Evolutionary conservation across 1,140 invertebrate genomes (phyloP), one percentile per base, ranked within the genome.

Genomic region (Neuroterus valhalla): DNA sequence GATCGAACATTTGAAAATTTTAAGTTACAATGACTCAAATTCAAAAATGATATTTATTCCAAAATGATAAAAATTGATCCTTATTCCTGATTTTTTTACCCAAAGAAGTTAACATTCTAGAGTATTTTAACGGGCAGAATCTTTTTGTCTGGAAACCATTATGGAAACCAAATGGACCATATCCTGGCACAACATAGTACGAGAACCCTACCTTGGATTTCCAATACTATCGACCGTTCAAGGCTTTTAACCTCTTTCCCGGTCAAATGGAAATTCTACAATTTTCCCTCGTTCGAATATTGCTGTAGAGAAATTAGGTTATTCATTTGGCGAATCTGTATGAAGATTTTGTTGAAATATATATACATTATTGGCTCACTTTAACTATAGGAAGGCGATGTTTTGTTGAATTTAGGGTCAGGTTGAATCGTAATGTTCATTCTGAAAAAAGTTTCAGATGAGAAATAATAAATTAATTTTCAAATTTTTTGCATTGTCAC

Each of bases 151-250:
- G n/a, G 52, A 62, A 62, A 31, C 26, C 52, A 23, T 15, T 21
- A 5, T 55, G 17, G 17, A 6, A 46, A 68, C 69, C 52, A 62
- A 62, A 31, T 38, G 23, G 55, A n/a, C 55, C 26, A 62, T 31
- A 31, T 38, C 55, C 55, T 62, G 26, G 23, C 55, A 62, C 55
- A 62, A 26, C 26, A 62, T 62, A 62, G 31, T 62, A 79, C 67
- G 69, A 79, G 71, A 78, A 72, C 38, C 67, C 66, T 72, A 72
- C 17, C 68, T 72, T 75, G 76, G 76, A 78, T 78, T 75, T 75
- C 71, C 62, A 67, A 77, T 79, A 77, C 73, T 71, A 50, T 74
- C 75, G 76, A 14, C 43, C 45, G 45, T 77, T 79, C 74, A 50
- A 71, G 52, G 26, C 26, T 42, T 70, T 69, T 74, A 43, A 42